These are phyloP conservation scores for Papilio polytes DNA, from an alignment of 1,140 invertebrate species.

Conservation along the genomic window DNA sequence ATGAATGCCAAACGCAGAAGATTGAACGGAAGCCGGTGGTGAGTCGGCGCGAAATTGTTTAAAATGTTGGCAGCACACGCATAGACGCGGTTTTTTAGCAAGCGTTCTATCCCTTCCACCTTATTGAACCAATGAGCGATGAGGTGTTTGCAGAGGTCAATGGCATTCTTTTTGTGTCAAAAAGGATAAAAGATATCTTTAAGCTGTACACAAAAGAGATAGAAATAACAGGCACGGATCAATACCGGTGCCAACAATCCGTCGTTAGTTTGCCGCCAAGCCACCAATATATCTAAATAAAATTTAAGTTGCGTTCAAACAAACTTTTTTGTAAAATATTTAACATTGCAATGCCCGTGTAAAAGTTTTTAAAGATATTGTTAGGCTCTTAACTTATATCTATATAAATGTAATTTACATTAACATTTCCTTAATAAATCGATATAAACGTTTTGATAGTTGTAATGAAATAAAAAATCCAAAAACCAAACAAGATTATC, in stretches of 20 bases:
- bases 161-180: slow-evolving; percentile 60
- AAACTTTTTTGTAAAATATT: not conserved
- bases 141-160: slow-evolving; percentile 61
- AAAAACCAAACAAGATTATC: no score
- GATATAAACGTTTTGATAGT: no score
- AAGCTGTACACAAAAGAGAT: slow-evolving; percentile 51
- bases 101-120: slow-evolving; percentile 57
- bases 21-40: slow-evolving; percentile 71
- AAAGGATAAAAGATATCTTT: slow-evolving; percentile 48
- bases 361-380: not conserved
- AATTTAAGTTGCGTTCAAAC: slow-evolving; percentile 24
- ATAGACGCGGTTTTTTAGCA: slow-evolving; percentile 72
- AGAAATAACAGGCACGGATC: slow-evolving; percentile 53
- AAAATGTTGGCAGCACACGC: slow-evolving; percentile 67
- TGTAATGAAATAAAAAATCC: no score
- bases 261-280: slow-evolving; percentile 33
- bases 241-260: slow-evolving; percentile 65
- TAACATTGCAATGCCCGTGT: not conserved
- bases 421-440: no score
- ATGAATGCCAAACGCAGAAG: slow-evolving; percentile 82
- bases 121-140: slow-evolving; percentile 62
- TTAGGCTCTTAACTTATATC: no score
- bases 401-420: no score
- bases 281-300: slow-evolving; percentile 11
- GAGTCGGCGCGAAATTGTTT: slow-evolving; percentile 75